Percentiles rank a stretch among this genome's conserved stretches.
These are phyloP conservation scores for Sebastes taczanowskii DNA, from an alignment of 2,797 vertebrate species.

Conservation along the genomic window DNA sequence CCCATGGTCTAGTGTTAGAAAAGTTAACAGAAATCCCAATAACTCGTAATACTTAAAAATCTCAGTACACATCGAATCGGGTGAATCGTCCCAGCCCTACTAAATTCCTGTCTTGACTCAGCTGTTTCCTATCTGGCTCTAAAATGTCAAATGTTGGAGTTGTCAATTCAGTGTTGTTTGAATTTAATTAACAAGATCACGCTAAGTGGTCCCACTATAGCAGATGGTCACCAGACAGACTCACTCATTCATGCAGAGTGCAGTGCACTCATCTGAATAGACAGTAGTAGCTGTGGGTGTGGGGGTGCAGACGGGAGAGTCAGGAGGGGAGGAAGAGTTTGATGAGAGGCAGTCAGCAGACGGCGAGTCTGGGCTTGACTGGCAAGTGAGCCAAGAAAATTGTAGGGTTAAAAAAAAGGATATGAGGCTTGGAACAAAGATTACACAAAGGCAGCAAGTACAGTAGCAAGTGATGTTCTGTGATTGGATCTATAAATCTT, in stretches of 20 bases:
- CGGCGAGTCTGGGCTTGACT: conserved; percentile 68
- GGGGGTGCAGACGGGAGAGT: conserved; percentile 10
- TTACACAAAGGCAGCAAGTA: background rate
- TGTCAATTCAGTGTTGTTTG: conserved; percentile 60
- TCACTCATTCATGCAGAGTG: conserved; percentile 29
- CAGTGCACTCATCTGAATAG: conserved; percentile 10
- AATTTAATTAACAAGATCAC: conserved; percentile 66
- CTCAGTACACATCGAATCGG: no score
- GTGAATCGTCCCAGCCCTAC: no score
- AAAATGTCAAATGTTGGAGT: conserved; percentile 3
- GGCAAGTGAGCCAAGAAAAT: conserved; percentile 35
- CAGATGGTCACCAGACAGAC: conserved; percentile 65
- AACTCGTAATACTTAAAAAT: no score
- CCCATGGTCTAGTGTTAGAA: no score
- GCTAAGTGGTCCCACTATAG: conserved; percentile 9
- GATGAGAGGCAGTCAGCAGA: conserved; percentile 21
- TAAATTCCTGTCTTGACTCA: conserved; percentile 38
- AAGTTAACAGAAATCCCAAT: no score
- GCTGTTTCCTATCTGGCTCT: conserved; percentile 11
- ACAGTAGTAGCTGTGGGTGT: conserved; percentile 6
- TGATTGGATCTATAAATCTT: background rate
- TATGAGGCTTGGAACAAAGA: background rate
- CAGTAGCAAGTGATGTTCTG: background rate
- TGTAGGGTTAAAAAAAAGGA: conserved; percentile 9
- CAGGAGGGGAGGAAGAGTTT: background rate